Percentiles rank a stretch among this genome's conserved stretches.
phyloP scores from a whole-genome alignment of 2,888 invertebrate genomes.

The Arctia plantaginis region DNA sequence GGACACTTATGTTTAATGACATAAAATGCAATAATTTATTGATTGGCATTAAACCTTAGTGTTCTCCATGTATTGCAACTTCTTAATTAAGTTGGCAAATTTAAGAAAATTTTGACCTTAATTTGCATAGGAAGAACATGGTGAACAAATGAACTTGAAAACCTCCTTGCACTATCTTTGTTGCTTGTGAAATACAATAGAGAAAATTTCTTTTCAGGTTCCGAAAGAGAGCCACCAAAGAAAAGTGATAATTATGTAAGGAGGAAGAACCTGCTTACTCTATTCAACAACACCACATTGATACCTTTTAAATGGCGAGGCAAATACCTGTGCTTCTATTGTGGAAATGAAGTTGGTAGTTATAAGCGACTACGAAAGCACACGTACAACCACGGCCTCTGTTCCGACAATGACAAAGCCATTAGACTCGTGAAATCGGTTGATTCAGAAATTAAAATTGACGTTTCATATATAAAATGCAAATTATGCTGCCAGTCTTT shows the following conservation, averaged over 20 bases:
- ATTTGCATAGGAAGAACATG: background rate
- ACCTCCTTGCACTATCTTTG: slow-evolving; percentile 30
- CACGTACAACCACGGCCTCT: slow-evolving; percentile 66
- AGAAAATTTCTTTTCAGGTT: slow-evolving; percentile 79
- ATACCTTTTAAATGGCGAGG: slow-evolving; percentile 79
- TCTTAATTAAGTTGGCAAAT: background rate
- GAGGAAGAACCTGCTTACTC: slow-evolving; percentile 66
- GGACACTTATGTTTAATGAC: background rate
- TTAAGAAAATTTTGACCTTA: background rate
- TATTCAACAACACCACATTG: slow-evolving; percentile 78
- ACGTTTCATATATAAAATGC: slow-evolving; percentile 71
- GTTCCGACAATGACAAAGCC: slow-evolving; percentile 63
- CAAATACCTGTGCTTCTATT: slow-evolving; percentile 77
- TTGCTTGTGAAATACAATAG: slow-evolving; percentile 66
- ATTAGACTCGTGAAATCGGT: slow-evolving; percentile 66
- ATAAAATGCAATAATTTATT: background rate
- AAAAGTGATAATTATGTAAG: slow-evolving; percentile 54
- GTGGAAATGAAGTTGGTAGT: slow-evolving; percentile 64
- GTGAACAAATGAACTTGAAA: background rate
- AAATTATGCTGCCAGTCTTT: slow-evolving; percentile 61
- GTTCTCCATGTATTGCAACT: background rate
- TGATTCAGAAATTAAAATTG: slow-evolving; percentile 75
- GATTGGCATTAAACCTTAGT: background rate
- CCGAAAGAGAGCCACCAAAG: slow-evolving; percentile 61
- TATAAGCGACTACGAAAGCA: slow-evolving; percentile 65